These are phyloP conservation scores for Tipula helvola DNA, from an alignment of 2,888 invertebrate species.

Conservation along the genomic window DNA sequence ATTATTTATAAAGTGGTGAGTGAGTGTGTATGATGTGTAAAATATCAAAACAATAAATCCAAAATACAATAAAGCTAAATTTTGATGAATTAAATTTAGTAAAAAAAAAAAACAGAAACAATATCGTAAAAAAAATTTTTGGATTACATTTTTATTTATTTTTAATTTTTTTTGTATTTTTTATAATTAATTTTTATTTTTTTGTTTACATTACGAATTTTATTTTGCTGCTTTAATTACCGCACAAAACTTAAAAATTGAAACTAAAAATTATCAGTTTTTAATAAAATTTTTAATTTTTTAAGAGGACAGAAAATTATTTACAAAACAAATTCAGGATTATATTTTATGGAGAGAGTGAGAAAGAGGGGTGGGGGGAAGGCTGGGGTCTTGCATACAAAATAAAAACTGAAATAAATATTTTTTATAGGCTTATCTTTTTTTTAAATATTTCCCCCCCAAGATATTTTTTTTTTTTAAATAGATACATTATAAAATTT, in stretches of 20 bases:
- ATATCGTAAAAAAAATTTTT: background rate
- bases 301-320: background rate
- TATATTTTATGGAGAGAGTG: background rate
- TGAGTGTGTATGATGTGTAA: background rate
- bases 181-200: background rate
- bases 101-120: background rate
- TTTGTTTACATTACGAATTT: background rate
- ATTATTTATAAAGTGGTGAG: background rate
- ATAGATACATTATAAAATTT: background rate
- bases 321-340: background rate
- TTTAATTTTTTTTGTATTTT: background rate
- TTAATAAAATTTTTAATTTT: background rate
- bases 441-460: background rate
- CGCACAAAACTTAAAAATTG: background rate
- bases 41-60: background rate
- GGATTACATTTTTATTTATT: background rate
- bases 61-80: background rate
- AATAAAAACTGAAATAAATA: background rate
- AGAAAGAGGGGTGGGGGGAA: no score
- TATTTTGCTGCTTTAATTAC: slow-evolving; percentile 6
- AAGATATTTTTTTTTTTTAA: background rate
- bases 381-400: background rate
- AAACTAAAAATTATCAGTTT: background rate
- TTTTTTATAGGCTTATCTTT: background rate
- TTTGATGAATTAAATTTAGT: background rate